These are phyloP conservation scores for Limnephilus auricula DNA, from an alignment of 2,888 invertebrate species.

Conservation along the genomic window DNA sequence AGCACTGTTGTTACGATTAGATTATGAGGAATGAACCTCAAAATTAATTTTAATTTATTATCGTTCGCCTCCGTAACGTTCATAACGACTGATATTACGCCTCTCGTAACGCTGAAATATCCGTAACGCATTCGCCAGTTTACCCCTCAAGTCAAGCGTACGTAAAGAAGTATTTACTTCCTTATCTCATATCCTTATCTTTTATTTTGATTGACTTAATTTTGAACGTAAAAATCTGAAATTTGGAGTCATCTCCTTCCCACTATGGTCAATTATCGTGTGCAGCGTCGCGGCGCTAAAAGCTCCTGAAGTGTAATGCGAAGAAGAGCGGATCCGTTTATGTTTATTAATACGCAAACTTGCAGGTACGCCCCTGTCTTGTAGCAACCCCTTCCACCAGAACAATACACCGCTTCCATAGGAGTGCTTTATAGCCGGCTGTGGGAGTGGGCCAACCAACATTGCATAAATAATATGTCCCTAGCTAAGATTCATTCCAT, in stretches of 20 bases:
- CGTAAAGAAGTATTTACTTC: too few relatives aligned
- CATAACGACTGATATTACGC: too few relatives aligned
- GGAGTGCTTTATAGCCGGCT: neutral
- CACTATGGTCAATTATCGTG: neutral
- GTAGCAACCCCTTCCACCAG: constrained; percentile 37
- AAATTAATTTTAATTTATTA: too few relatives aligned
- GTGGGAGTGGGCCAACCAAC: neutral
- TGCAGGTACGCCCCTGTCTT: constrained; percentile 51
- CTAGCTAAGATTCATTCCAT: neutral
- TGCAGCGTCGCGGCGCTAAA: constrained; percentile 49
- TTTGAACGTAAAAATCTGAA: neutral
- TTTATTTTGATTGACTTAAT: neutral
- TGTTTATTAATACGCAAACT: constrained; percentile 50
- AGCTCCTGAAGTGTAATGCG: constrained; percentile 7
- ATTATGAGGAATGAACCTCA: too few relatives aligned
- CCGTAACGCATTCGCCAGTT: too few relatives aligned
- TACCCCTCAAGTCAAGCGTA: too few relatives aligned
- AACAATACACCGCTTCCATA: constrained; percentile 14
- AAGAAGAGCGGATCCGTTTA: constrained; percentile 25
- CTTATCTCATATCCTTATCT: too few relatives aligned
- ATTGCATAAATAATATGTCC: neutral
- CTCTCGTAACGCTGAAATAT: too few relatives aligned
- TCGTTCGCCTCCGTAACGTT: too few relatives aligned
- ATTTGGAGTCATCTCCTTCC: neutral
- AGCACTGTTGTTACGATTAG: too few relatives aligned